Percentiles rank a stretch among this genome's conserved stretches.
Evolutionary conservation across 1,140 invertebrate species (phyloP).

Genomic region (Ceratina australensis): DNA sequence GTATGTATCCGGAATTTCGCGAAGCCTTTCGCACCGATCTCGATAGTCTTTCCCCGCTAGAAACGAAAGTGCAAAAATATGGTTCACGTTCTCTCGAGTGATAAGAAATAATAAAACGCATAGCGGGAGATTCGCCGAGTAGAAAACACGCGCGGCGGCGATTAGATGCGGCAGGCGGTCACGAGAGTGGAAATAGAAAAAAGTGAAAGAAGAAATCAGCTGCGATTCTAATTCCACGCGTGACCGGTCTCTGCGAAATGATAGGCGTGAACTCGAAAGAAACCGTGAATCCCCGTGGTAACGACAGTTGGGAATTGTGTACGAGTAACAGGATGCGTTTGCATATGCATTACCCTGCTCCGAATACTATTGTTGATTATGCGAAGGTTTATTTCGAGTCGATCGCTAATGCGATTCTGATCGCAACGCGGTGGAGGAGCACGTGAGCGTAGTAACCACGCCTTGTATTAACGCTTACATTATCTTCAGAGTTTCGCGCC

Average conservation of each 20-base stretch:
- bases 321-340: background rate
- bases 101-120: background rate
- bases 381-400: background rate
- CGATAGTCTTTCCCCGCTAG: background rate
- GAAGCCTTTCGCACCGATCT: constrained; percentile 2
- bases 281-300: background rate
- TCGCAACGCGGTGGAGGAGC: constrained; percentile 9
- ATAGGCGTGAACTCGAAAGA: background rate
- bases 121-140: background rate
- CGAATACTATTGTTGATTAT: background rate
- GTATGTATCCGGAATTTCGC: background rate
- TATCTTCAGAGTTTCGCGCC: constrained; percentile 36
- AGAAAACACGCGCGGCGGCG: constrained; percentile 17
- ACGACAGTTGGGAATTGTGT: no score
- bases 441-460: constrained; percentile 49
- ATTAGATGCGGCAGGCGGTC: constrained; percentile 45
- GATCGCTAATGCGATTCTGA: constrained; percentile 18
- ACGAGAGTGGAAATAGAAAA: constrained; percentile 34
- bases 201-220: constrained; percentile 8
- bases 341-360: background rate
- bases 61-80: constrained; percentile 32
- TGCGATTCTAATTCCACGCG: constrained; percentile 12
- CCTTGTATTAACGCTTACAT: constrained; percentile 37
- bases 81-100: background rate
- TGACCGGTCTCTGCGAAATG: background rate